A percentile compares a stretch with the other conserved stretches of the same genome.
phyloP scores from a whole-genome alignment of 2,113 vertebrate species.

The Lamprologus ornatipinnis region DNA sequence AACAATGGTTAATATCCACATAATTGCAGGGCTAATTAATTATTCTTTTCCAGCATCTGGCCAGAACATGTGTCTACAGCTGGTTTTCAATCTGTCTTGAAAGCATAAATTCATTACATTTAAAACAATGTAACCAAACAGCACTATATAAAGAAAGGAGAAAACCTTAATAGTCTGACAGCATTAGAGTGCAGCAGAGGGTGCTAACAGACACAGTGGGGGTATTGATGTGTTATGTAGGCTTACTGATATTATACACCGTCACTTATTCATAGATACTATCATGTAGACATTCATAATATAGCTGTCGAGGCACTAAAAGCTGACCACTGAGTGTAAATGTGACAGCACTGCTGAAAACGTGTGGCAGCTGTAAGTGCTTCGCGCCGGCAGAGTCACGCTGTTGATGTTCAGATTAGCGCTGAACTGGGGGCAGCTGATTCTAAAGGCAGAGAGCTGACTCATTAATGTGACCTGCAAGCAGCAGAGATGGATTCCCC shows the following conservation, averaged over 20 bases:
- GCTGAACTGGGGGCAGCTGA: neutral
- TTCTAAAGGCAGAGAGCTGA: slow-evolving; percentile 42
- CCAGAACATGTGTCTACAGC: neutral
- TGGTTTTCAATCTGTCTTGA: neutral
- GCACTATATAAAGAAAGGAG: neutral
- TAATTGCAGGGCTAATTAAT: neutral
- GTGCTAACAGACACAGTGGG: neutral
- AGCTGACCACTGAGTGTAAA: neutral
- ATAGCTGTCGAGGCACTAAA: neutral
- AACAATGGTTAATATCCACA: neutral
- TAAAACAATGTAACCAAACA: neutral
- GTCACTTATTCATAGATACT: neutral
- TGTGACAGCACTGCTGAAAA: neutral
- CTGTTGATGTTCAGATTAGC: neutral
- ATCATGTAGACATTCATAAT: neutral
- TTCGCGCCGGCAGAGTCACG: neutral
- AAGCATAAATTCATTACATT: neutral
- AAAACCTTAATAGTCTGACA: neutral
- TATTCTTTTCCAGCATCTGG: neutral
- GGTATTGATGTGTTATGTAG: neutral
- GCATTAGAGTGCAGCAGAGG: neutral
- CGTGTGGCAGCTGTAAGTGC: neutral
- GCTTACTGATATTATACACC: neutral
- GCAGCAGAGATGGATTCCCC: slow-evolving; percentile 16
- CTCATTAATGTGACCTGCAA: slow-evolving; percentile 49